Evolutionary conservation across 2,113 vertebrate species (phyloP), one percentile per base, ranked within the genome.

Genomic region (Alouatta palliata): DNA sequence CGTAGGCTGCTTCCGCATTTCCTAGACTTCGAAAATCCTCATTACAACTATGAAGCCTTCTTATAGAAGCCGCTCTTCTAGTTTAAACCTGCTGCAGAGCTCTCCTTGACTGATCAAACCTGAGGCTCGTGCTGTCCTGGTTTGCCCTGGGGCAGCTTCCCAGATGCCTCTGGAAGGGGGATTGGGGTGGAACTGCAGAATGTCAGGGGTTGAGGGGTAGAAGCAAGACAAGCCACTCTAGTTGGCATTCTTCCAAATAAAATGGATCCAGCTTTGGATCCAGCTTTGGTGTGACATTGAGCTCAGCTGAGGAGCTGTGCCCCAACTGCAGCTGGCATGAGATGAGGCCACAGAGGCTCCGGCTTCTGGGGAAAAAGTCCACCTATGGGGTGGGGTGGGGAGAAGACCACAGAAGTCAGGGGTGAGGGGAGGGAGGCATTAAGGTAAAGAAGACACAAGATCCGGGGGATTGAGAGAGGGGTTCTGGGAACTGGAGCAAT

Each of bases 121-220:
- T 6, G 20, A 77, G 76, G 12, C 35, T 0, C 2, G 19, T 6
- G 37, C 43, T 27, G 1, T 10, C 0, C 56, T 0, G 1, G 40
- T 35, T 58, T 45, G 25, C 6, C 8, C 32, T 0, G 8, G 32
- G 3, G 32, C 45, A 1, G 58, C 58, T 77, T 80, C n/a, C 49
- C 82, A 27, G 84, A 43, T 61, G 47, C 16, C 19, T 45, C n/a
- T 5, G 19, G 92, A 64, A 71, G 37, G 54, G 61, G 45, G 19
- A n/a, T 66, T 27, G 23, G 40, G 61, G 27, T 45, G 20, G 86
- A 85, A 43, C 5, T 8, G 4, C 37, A 93, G 70, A 37, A 64
- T 43, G 25, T 16, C 23, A 2, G 58, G 14, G 23, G 4, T 10
- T 23, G 23, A 45, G 40, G 37, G 32, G n/a, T 17, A 37, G 75